phyloP scores from a whole-genome alignment of 2,797 vertebrate species.

The Otolemur crassicaudatus region DNA sequence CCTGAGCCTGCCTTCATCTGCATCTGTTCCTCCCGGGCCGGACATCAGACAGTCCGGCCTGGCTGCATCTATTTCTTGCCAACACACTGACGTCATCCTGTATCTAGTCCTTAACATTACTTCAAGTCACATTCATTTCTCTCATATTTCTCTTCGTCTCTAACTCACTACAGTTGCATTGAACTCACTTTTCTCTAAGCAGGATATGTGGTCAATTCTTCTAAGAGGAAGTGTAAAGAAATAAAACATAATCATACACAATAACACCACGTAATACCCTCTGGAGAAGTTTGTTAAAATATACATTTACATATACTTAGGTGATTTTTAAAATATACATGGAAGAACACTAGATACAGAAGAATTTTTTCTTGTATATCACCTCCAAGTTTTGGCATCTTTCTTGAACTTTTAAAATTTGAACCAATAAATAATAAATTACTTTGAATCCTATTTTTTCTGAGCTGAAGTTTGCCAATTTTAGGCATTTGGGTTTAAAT shows the following conservation, averaged over 20 bases:
- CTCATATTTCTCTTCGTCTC: constrained; percentile 65
- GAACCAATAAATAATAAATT: constrained; percentile 11
- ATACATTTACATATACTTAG: not conserved
- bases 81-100: constrained; percentile 77
- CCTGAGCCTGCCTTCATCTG: constrained; percentile 41
- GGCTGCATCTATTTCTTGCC: constrained; percentile 60
- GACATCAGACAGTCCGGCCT: constrained; percentile 71
- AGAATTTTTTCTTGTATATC: not conserved
- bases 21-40: constrained; percentile 46
- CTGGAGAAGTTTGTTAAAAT: not conserved
- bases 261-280: not conserved
- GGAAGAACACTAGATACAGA: not conserved
- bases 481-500: constrained; percentile 28
- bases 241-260: not conserved
- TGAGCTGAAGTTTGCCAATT: not conserved
- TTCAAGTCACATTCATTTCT: constrained; percentile 68
- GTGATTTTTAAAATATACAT: not conserved
- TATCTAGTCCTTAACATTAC: constrained; percentile 61
- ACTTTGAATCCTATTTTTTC: constrained; percentile 24
- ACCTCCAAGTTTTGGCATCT: not conserved
- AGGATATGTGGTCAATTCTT: not conserved
- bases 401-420: constrained; percentile 32
- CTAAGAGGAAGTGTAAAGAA: constrained; percentile 57
- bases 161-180: constrained; percentile 58
- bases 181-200: constrained; percentile 56